Base-by-base conservation (phyloP, 2,797 vertebrate genomes). In the Nyctalus aviator region DNA sequence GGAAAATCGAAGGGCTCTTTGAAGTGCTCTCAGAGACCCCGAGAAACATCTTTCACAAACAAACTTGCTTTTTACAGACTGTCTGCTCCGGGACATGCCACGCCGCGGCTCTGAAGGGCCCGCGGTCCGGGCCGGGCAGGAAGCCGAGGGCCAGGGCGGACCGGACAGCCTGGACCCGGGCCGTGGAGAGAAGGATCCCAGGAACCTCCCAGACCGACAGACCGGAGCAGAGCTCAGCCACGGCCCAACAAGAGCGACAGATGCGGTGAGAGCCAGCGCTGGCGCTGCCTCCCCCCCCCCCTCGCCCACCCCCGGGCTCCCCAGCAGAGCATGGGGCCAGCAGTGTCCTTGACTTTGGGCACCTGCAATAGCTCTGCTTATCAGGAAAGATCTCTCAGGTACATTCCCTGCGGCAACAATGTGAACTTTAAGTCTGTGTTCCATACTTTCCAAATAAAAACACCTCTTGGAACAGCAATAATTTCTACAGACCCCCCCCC, bases 11-110 rank as follows among this genome's bases (percentile, higher is more conserved):
- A 57, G 21, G 0, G 0, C 75, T 85, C 91, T 96, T 84, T 88
- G 53, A 96, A 94, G 87, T 86, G 55, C 46, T 88, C 83, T 94
- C 85, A 92, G 78, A 89, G 76, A 89, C 62, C 76, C 94, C 20
- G 62, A 12, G 84, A 96, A 96, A 59, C 25, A 35, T 59, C 37
- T 53, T 85, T 48, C 57, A 41, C 37, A 73, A 79, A 82, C 66
- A 94, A 59, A 87, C 89, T 64, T 79, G 75, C 53, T 71, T 86
- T 82, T 62, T 37, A 23, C 21, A 82, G 62, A 50, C 57, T 71
- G 27, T 73, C n/a, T 57, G 64, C 75, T 81, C 57, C 62, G 10
- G 23, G 87, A 83, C 62, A 85, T 27, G 64, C n/a, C 14, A 50
- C 87, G 37, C 59, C 68, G 71, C 32, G 32, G 32, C 79, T 91